These are phyloP conservation scores for Proales similis DNA, from an alignment of 1,140 invertebrate species.

Conservation along the genomic window DNA sequence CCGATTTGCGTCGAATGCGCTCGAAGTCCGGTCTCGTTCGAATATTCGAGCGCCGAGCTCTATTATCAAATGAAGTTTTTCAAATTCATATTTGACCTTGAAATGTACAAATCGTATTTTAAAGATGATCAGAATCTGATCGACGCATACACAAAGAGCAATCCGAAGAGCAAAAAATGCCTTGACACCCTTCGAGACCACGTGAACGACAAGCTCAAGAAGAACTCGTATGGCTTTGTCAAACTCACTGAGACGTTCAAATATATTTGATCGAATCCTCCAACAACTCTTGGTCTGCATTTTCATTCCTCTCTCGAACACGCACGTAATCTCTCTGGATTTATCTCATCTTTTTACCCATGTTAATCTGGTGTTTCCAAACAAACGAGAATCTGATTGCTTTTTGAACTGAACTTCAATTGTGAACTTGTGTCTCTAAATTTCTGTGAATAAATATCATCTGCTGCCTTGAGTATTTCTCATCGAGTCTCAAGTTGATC, in stretches of 20 bases:
- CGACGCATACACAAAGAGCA: not conserved
- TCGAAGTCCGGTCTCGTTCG: conserved; percentile 3
- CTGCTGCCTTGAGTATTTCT: too few species aligned
- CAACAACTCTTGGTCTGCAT: too few species aligned
- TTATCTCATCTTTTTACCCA: too few species aligned
- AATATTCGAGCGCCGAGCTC: conserved; percentile 30
- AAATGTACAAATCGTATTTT: conserved; percentile 28
- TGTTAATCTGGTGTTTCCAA: too few species aligned
- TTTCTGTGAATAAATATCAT: too few species aligned
- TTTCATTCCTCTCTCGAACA: too few species aligned
- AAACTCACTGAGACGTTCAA: conserved; percentile 31
- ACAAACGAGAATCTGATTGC: too few species aligned
- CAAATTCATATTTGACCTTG: conserved; percentile 30
- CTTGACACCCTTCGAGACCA: conserved; percentile 20
- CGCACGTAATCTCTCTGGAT: too few species aligned
- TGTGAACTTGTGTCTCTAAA: too few species aligned
- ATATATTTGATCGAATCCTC: conserved; percentile 19
- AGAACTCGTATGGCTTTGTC: conserved; percentile 31
- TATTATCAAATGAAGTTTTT: conserved; percentile 38
- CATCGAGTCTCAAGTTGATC: too few species aligned
- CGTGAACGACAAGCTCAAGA: conserved; percentile 34
- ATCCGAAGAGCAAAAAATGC: conserved; percentile 15
- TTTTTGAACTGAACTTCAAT: too few species aligned
- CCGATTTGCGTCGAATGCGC: conserved; percentile 30
- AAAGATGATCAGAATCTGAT: conserved; percentile 4